These are phyloP conservation scores for Manis javanica DNA, from an alignment of 2,797 vertebrate species.

Conservation along the genomic window DNA sequence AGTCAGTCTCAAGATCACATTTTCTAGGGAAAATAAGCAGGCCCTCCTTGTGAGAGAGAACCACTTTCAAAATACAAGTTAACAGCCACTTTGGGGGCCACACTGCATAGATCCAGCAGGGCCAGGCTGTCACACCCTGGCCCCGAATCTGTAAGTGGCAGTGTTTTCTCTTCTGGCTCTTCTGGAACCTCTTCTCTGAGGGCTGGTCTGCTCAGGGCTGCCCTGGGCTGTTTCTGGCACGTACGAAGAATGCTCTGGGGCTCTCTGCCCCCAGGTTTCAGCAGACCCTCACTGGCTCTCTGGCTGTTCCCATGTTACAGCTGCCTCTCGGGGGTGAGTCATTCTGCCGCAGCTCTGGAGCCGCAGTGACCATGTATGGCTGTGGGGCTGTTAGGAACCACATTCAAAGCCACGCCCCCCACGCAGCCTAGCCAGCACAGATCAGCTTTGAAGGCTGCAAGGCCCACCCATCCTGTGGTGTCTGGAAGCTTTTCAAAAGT, in stretches of 20 bases:
- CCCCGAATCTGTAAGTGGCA: background rate
- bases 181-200: background rate
- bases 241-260: fast-evolving
- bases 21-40: conserved; percentile 15
- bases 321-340: conserved; percentile 46
- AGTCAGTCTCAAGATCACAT: background rate
- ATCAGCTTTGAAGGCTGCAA: background rate
- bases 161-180: background rate
- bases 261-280: background rate
- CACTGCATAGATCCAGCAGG: background rate
- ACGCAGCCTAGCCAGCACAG: background rate
- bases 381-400: background rate
- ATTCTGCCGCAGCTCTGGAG: background rate
- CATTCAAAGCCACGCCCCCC: background rate
- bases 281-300: background rate
- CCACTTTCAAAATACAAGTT: conserved; percentile 1
- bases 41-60: background rate
- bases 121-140: background rate
- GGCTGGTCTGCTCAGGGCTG: background rate
- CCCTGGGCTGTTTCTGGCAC: background rate
- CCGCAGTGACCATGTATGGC: conserved; percentile 8
- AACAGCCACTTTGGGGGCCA: background rate
- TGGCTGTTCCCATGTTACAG: background rate
- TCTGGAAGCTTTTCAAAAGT: background rate
- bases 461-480: background rate